Base-by-base conservation (phyloP, 2,113 vertebrate species). In the Petrocephalus microphthalmus region DNA sequence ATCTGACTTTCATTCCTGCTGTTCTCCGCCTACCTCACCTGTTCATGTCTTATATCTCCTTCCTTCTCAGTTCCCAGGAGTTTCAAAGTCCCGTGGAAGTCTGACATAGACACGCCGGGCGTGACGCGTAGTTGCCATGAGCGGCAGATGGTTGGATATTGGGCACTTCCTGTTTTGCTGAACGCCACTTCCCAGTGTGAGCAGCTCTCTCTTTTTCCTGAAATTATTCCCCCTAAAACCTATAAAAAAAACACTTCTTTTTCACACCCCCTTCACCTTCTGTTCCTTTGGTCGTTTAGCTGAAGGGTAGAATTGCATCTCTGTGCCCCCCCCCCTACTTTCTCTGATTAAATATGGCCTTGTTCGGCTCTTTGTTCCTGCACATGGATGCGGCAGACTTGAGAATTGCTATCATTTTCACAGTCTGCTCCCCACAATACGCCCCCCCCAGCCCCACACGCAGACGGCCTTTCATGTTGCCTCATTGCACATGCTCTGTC, bases 351-450 rank as follows among this genome's bases (percentile, higher is more conserved):
- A 89, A 90, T 85, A 91, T 74, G 33, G 85, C 49, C n/a, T 67
- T 57, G 88, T 91, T 89, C 85, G 85, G 86, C 51, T 82, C 85
- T 90, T 92, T 90, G 89, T 91, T 86, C 89, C 52, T 52, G 19
- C 45, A 64, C 88, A 57, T 88, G 78, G 91, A 56, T 84, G 45
- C 37, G 53, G 78, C 87, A 85, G 87, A 45, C 47, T 86, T 15
- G 56, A 71, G 85, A 89, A 90, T 90, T 88, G 89, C 89, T 88
- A 64, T 89, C 84, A 89, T 89, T 90, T 90, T 90, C 87, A 87
- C 85, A 60, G 42, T 84, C 84, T 82, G 67, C 60, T 87, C 88
- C 22, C 42, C 88, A 83, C 88, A 89, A 54, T 42, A 29, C 84
- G 13, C 45, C 29, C 84, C 86, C 29, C 87, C 11, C 52, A 51